phyloP scores from a whole-genome alignment of 2,888 invertebrate species.

The Polymixis flavicincta region DNA sequence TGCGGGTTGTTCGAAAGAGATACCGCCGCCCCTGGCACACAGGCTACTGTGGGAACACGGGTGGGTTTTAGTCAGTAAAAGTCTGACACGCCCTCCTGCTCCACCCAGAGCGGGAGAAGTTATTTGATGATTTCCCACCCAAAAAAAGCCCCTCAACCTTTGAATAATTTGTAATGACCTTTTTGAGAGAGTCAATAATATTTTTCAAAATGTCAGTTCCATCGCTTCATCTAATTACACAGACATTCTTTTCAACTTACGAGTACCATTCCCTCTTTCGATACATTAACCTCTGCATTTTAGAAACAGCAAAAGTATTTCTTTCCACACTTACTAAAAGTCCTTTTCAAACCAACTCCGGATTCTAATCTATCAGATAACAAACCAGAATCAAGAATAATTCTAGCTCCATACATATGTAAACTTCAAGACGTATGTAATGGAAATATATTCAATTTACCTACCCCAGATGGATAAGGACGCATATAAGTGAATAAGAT shows the following conservation, averaged over 20 bases:
- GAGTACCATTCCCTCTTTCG: neutral
- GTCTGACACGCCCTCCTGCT: too few species aligned
- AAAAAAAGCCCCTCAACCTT: too few species aligned
- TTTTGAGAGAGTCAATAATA: neutral
- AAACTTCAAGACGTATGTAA: constrained; percentile 40
- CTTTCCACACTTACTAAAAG: constrained; percentile 10
- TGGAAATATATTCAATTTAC: constrained; percentile 54
- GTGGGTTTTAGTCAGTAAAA: too few species aligned
- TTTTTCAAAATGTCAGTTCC: neutral
- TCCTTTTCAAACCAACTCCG: neutral
- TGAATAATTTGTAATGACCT: neutral
- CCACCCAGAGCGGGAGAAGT: too few species aligned
- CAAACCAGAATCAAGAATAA: constrained; percentile 33
- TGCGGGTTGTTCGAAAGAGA: too few species aligned
- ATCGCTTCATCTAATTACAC: neutral
- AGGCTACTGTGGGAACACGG: too few species aligned
- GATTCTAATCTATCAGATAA: constrained; percentile 45
- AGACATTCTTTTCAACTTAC: neutral
- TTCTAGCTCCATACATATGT: constrained; percentile 51
- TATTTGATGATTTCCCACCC: too few species aligned
- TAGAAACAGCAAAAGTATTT: constrained; percentile 9
- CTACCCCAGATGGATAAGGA: constrained; percentile 43
- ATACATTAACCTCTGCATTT: neutral
- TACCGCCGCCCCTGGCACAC: too few species aligned
- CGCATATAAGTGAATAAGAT: constrained; percentile 25